Percentiles rank a stretch among this genome's conserved stretches.
phyloP scores from a whole-genome alignment of 1,140 invertebrate genomes.

The Zaprionus tsacasi region DNA sequence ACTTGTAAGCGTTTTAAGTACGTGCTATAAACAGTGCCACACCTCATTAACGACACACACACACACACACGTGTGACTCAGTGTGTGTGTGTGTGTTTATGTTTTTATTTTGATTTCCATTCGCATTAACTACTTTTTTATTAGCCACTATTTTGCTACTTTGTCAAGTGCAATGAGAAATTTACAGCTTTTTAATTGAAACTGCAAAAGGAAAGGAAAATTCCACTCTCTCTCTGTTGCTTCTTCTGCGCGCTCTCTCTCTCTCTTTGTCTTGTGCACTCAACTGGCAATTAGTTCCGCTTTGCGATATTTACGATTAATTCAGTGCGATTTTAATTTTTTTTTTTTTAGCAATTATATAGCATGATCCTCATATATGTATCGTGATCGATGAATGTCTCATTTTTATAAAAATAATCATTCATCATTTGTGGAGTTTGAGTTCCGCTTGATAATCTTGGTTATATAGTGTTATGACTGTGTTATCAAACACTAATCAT shows the following conservation, averaged over 20 bases:
- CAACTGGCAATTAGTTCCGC: neutral
- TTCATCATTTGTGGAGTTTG: neutral
- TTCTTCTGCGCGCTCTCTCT: neutral
- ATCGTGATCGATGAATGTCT: neutral
- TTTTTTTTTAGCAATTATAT: neutral
- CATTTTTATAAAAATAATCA: neutral
- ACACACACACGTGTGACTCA: neutral
- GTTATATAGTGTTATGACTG: neutral
- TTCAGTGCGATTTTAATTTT: neutral
- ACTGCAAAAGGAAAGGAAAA: constrained; percentile 4
- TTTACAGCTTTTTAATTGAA: constrained; percentile 5
- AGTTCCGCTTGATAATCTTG: neutral
- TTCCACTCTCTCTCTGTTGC: neutral
- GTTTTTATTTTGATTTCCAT: constrained; percentile 6
- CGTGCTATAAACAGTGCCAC: constrained; percentile 38
- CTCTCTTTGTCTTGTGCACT: neutral
- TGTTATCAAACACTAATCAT: neutral
- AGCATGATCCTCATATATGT: neutral
- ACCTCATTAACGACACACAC: constrained; percentile 20
- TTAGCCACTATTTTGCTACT: neutral
- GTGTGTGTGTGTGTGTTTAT: neutral
- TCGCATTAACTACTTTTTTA: constrained; percentile 6
- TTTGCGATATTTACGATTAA: neutral
- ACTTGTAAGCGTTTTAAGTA: constrained; percentile 37
- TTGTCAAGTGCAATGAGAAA: neutral